These are phyloP conservation scores for Oenanthe melanoleuca DNA, from an alignment of 2,113 vertebrate species.

Conservation along the genomic window DNA sequence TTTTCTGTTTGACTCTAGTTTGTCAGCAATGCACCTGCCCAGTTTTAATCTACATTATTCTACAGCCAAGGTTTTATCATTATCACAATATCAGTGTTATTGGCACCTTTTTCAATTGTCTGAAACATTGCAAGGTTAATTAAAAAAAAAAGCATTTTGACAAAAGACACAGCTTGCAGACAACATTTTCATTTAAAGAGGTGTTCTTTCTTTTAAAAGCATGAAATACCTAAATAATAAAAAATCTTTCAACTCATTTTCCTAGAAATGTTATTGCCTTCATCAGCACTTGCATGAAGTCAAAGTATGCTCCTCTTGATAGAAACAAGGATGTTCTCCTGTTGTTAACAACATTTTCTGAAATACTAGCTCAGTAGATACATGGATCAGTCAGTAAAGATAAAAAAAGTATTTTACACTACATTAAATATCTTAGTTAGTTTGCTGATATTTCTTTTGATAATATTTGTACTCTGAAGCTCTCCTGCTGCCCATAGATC, in stretches of 20 bases:
- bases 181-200: not conserved
- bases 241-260: not conserved
- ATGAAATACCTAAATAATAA: not conserved
- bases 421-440: constrained; percentile 20
- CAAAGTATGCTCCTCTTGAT: not conserved
- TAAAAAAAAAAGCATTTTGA: not conserved
- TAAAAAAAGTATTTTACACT: not conserved
- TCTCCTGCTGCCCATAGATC: constrained; percentile 7
- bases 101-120: not conserved
- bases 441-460: constrained; percentile 33
- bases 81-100: not conserved
- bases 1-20: not conserved
- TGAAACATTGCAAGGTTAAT: not conserved
- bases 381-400: not conserved
- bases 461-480: constrained; percentile 37
- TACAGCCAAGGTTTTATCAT: not conserved
- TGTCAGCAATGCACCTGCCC: not conserved
- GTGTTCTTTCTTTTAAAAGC: not conserved
- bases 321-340: not conserved
- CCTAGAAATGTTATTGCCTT: not conserved
- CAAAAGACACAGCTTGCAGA: not conserved
- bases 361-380: not conserved
- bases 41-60: not conserved
- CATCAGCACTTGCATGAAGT: not conserved
- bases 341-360: not conserved